Evolutionary conservation across 2,888 invertebrate genomes (phyloP).

Genomic region (Taphrorychus bicolor): DNA sequence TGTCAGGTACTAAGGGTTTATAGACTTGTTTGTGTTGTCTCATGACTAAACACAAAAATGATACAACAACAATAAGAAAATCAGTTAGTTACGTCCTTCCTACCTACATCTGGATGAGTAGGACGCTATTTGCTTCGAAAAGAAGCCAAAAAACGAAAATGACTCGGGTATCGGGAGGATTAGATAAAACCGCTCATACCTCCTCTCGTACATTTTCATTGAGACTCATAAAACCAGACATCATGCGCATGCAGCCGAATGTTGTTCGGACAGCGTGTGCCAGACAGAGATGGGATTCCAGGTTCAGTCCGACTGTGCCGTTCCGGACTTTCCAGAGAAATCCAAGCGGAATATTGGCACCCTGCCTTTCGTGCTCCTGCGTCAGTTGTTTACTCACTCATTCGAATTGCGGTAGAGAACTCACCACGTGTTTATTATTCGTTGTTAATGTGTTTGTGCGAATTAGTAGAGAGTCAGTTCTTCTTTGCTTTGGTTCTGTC

Average conservation of each 20-base stretch:
- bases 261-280: conserved; percentile 13
- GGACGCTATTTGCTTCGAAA: too few species aligned
- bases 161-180: not conserved
- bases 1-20: too few species aligned
- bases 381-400: conserved; percentile 35
- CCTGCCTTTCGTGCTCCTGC: conserved; percentile 31
- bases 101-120: too few species aligned
- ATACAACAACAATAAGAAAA: too few species aligned
- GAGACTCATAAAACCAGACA: conserved; percentile 32
- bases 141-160: not conserved
- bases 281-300: conserved; percentile 18
- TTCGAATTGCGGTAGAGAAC: conserved; percentile 25
- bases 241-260: conserved; percentile 32
- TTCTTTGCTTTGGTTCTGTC: not conserved
- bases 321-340: conserved; percentile 38
- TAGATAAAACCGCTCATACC: not conserved
- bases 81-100: too few species aligned
- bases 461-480: not conserved
- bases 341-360: conserved; percentile 19
- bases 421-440: conserved; percentile 22
- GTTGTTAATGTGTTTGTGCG: not conserved
- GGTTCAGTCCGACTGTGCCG: conserved; percentile 22
- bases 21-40: too few species aligned
- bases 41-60: too few species aligned
- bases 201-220: conserved; percentile 11